Evolutionary conservation across 2,888 invertebrate genomes (phyloP).

Genomic region (Catocala fraxini): DNA sequence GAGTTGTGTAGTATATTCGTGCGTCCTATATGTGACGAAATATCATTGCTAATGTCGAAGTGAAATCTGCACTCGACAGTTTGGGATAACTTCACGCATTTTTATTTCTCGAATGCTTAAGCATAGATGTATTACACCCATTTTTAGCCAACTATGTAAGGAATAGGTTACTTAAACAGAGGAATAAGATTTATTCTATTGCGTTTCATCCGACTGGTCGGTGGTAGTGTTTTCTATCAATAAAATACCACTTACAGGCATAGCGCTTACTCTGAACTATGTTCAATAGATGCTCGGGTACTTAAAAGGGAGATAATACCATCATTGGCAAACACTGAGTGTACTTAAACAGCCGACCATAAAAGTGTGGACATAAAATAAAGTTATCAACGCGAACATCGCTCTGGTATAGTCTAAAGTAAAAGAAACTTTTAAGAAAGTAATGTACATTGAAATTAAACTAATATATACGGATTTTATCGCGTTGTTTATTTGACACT

Average conservation of each 20-base stretch:
- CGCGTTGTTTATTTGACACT: no score
- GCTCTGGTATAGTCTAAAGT: neutral
- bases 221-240: constrained; percentile 6
- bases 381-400: constrained; percentile 10
- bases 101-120: no score
- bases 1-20: no score
- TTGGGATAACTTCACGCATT: no score
- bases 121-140: no score
- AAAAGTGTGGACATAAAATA: constrained; percentile 8
- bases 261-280: neutral
- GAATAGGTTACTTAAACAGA: no score
- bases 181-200: neutral
- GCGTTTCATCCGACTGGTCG: neutral
- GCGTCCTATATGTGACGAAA: no score
- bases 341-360: neutral
- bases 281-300: neutral
- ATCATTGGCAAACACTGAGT: constrained; percentile 2
- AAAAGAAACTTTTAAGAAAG: neutral
- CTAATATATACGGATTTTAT: no score
- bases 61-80: no score
- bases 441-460: no score
- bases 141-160: no score
- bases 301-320: constrained; percentile 2
- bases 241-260: constrained; percentile 7
- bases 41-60: no score